phyloP scores from a whole-genome alignment of 1,140 invertebrate genomes.

The Drosophila parabipectinata region DNA sequence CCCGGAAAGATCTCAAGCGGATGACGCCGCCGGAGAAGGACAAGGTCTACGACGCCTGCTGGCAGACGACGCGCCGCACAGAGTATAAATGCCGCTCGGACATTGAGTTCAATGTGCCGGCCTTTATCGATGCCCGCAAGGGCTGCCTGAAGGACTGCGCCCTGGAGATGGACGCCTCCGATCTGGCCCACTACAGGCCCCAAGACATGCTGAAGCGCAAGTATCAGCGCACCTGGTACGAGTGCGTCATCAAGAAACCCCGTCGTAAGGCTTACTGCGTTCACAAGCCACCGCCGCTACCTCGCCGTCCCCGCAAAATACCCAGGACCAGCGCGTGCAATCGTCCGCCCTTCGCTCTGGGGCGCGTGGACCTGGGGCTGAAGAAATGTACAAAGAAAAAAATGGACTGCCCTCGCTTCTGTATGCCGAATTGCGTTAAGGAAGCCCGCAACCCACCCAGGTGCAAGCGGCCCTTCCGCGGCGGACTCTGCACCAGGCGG shows the following conservation, averaged over 20 bases:
- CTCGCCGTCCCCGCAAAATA: neutral
- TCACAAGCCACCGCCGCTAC: neutral
- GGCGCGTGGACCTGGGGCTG: neutral
- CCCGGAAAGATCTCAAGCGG: neutral
- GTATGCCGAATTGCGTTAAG: constrained; percentile 7
- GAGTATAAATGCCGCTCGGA: constrained; percentile 24
- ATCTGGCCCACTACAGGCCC: constrained; percentile 7
- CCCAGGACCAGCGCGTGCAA: neutral
- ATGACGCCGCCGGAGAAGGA: neutral
- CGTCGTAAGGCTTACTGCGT: constrained; percentile 12
- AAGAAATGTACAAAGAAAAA: neutral
- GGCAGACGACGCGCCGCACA: constrained; percentile 10
- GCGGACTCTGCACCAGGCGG: neutral
- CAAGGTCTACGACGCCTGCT: constrained; percentile 9
- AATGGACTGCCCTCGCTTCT: constrained; percentile 1
- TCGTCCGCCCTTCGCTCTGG: neutral
- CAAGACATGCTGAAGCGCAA: constrained; percentile 1
- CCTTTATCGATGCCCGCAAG: neutral
- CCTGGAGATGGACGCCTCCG: neutral
- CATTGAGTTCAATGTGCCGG: neutral
- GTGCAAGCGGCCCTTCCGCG: neutral
- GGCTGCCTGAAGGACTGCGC: neutral
- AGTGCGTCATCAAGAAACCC: constrained; percentile 7
- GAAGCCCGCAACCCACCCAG: neutral
- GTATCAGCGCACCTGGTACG: constrained; percentile 10